These are phyloP conservation scores for Neostethus bicornis DNA, from an alignment of 2,797 vertebrate species.

Conservation along the genomic window DNA sequence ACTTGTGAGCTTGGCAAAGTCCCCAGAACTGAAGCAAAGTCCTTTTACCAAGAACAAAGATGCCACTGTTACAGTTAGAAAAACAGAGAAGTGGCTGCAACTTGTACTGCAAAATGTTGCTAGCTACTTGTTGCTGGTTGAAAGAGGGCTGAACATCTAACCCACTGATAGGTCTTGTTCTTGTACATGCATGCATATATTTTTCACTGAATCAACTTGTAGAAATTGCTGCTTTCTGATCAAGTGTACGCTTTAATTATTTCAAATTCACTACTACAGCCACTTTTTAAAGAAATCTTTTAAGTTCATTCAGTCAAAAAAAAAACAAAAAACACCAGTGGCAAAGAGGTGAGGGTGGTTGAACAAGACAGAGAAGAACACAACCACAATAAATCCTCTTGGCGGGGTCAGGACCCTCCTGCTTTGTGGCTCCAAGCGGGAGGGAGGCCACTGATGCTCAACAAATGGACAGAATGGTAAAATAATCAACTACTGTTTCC, in stretches of 20 bases:
- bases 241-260: no score
- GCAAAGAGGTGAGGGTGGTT: constrained; percentile 30
- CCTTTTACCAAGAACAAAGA: neutral
- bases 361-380: constrained; percentile 52
- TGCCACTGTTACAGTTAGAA: neutral
- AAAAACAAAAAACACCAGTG: constrained; percentile 18
- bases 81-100: neutral
- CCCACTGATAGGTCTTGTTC: neutral
- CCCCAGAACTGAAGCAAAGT: neutral
- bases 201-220: neutral
- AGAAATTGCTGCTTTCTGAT: no score
- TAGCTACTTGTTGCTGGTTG: constrained; percentile 2
- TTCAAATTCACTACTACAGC: constrained; percentile 53
- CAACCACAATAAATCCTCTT: constrained; percentile 61
- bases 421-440: constrained; percentile 67
- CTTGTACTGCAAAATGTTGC: neutral
- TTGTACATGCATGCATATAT: neutral
- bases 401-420: constrained; percentile 59
- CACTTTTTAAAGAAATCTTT: constrained; percentile 38
- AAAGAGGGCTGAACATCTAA: neutral
- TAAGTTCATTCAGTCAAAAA: constrained; percentile 21
- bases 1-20: neutral
- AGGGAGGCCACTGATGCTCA: constrained; percentile 62
- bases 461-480: constrained; percentile 71
- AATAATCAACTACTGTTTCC: constrained; percentile 72